phyloP scores from a whole-genome alignment of 2,888 invertebrate species.

The Agrenia bidenticulata region DNA sequence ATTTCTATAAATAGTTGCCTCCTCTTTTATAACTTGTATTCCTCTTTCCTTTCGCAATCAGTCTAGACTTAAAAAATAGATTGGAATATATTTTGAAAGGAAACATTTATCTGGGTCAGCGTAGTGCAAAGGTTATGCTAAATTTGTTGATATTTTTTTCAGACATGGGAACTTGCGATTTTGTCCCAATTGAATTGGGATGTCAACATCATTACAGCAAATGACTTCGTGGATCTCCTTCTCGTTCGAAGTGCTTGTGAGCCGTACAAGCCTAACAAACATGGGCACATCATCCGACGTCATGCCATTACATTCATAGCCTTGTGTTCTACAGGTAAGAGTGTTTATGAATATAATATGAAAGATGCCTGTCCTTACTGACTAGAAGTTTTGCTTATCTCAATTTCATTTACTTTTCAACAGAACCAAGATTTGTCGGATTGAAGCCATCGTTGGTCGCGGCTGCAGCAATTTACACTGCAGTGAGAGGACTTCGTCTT shows the following conservation, averaged over 20 bases:
- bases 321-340: constrained; percentile 75
- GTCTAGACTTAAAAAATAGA: too few species aligned
- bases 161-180: constrained; percentile 80
- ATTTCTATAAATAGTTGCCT: too few species aligned
- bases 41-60: too few species aligned
- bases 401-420: constrained; percentile 1
- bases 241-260: constrained; percentile 62
- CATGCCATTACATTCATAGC: constrained; percentile 76
- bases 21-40: too few species aligned
- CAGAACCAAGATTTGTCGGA: constrained; percentile 52
- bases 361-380: neutral
- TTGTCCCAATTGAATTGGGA: constrained; percentile 78
- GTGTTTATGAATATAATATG: neutral
- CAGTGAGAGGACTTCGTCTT: constrained; percentile 48
- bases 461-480: constrained; percentile 52
- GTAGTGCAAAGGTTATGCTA: too few species aligned
- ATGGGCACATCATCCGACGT: constrained; percentile 65
- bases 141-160: constrained; percentile 53
- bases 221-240: constrained; percentile 80
- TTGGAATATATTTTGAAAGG: too few species aligned
- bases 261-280: constrained; percentile 54
- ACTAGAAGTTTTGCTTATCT: constrained; percentile 10
- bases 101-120: too few species aligned
- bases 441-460: constrained; percentile 51
- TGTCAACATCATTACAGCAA: constrained; percentile 73